Percentiles rank a stretch among this genome's conserved stretches.
Evolutionary conservation across 1,140 invertebrate species (phyloP).

Genomic region (Brachionus koreanus): DNA sequence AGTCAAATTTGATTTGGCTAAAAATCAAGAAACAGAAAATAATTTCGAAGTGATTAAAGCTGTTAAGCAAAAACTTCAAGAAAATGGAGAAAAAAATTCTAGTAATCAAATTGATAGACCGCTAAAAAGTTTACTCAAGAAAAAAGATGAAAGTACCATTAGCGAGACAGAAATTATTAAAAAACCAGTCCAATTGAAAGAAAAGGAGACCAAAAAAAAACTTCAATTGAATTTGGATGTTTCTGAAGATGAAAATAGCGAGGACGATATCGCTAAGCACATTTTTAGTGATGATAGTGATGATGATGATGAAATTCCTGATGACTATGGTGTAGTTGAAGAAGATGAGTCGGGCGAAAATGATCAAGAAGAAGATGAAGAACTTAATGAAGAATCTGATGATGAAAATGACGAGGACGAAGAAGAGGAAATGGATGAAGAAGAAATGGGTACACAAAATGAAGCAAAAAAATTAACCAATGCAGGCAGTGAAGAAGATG

Average conservation of each 20-base stretch:
- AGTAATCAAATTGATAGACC: not conserved
- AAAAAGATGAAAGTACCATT: not conserved
- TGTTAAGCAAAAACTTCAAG: constrained; percentile 20
- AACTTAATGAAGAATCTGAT: not conserved
- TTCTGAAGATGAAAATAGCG: constrained; percentile 5
- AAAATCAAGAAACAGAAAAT: constrained; percentile 37
- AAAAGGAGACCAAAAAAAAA: not conserved
- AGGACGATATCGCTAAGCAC: constrained; percentile 27
- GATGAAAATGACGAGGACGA: not conserved
- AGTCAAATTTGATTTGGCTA: constrained; percentile 44
- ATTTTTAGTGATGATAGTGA: not conserved
- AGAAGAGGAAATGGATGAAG: not conserved
- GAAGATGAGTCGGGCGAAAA: not conserved
- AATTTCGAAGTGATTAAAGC: constrained; percentile 22
- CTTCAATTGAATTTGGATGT: constrained; percentile 25
- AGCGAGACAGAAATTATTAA: not conserved
- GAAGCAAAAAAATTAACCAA: not conserved
- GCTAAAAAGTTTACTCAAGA: not conserved
- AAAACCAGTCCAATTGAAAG: not conserved
- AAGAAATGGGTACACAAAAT: not conserved
- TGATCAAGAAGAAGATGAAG: not conserved
- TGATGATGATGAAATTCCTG: not conserved
- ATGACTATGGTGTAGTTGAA: not conserved
- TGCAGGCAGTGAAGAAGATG: not conserved
- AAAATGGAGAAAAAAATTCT: not conserved